Evolutionary conservation across 2,797 vertebrate species (phyloP).

Genomic region (Pangasius larnaudii): DNA sequence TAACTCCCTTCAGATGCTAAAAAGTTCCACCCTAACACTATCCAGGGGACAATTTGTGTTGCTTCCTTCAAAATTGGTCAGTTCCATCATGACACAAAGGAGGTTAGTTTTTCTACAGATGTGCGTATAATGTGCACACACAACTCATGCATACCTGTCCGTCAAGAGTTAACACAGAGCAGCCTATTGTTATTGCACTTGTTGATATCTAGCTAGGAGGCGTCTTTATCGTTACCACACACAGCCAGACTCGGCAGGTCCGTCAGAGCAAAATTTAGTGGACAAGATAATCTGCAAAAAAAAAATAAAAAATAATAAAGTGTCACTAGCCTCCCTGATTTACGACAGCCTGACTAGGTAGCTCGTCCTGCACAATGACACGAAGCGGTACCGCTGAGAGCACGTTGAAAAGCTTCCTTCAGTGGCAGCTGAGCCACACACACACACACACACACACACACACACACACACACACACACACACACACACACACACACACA

Average conservation of each 20-base stretch:
- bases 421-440: neutral
- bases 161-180: constrained; percentile 49
- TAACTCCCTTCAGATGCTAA: constrained; percentile 26
- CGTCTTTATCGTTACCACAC: constrained; percentile 29
- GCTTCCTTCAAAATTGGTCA: neutral
- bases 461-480: too few relatives aligned
- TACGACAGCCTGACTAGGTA: neutral
- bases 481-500: too few relatives aligned
- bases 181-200: constrained; percentile 59
- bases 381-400: constrained; percentile 42
- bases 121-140: constrained; percentile 59
- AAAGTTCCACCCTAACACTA: constrained; percentile 16
- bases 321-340: constrained; percentile 35
- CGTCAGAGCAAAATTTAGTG: constrained; percentile 25
- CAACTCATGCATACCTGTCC: constrained; percentile 52
- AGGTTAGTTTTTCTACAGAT: constrained; percentile 67
- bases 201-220: constrained; percentile 51
- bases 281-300: constrained; percentile 41
- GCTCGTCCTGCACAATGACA: neutral
- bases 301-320: constrained; percentile 1
- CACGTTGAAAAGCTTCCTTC: constrained; percentile 32
- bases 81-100: constrained; percentile 57
- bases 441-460: neutral
- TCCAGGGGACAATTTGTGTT: constrained; percentile 64
- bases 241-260: constrained; percentile 56